These are phyloP conservation scores for Drosophila tripunctata DNA, from an alignment of 2,888 invertebrate species.

Conservation along the genomic window DNA sequence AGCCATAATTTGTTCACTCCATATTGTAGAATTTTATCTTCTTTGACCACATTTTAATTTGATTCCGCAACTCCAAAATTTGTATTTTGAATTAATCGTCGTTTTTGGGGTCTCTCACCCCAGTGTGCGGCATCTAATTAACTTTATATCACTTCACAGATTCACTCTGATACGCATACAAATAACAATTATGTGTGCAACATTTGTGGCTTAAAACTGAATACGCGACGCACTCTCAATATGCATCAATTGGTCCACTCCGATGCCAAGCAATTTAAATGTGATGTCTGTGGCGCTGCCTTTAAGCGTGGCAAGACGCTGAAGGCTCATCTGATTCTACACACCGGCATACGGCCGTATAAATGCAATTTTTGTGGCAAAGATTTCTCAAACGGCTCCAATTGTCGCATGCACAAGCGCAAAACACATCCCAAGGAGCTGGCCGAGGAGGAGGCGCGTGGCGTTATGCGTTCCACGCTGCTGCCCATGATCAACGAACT, in stretches of 20 bases:
- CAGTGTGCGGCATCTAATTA: background rate
- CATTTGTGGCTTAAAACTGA: slow-evolving; percentile 83
- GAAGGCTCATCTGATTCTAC: slow-evolving; percentile 83
- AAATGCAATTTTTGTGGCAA: slow-evolving; percentile 83
- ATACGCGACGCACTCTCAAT: slow-evolving; percentile 84
- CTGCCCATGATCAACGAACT: slow-evolving; percentile 83
- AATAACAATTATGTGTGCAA: slow-evolving; percentile 84
- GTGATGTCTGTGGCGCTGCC: slow-evolving; percentile 82
- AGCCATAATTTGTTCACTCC: too few species aligned
- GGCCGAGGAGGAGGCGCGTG: slow-evolving; percentile 83
- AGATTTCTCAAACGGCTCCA: slow-evolving; percentile 84
- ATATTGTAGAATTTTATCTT: too few species aligned
- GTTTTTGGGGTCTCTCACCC: too few species aligned
- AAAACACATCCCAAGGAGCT: slow-evolving; percentile 83
- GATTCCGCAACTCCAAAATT: too few species aligned
- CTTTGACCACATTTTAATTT: too few species aligned
- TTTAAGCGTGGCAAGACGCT: slow-evolving; percentile 84
- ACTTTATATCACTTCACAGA: slow-evolving; percentile 53
- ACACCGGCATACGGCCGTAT: slow-evolving; percentile 83
- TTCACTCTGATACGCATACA: slow-evolving; percentile 84
- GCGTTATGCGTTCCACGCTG: slow-evolving; percentile 73
- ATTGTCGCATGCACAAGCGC: slow-evolving; percentile 84
- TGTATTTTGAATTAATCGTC: too few species aligned
- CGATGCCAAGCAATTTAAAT: slow-evolving; percentile 82
- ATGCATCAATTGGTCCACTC: slow-evolving; percentile 84